Evolutionary conservation across 2,797 vertebrate species (phyloP).

Genomic region (Enteromius paludinosus): DNA sequence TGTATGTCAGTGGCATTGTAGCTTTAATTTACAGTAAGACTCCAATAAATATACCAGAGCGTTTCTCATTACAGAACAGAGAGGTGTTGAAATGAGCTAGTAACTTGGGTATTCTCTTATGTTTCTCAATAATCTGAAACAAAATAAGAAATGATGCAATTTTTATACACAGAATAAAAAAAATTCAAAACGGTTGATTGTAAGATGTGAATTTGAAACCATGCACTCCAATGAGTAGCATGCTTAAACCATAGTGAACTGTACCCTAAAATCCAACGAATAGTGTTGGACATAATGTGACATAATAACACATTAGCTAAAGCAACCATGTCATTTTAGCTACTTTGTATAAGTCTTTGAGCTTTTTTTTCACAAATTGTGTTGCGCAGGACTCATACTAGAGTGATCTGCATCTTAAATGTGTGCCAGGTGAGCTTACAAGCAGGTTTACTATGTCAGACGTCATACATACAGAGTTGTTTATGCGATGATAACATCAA

Average conservation of each 20-base stretch:
- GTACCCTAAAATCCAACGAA: neutral
- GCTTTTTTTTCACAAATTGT: neutral
- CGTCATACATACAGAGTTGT: neutral
- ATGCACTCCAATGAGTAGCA: neutral
- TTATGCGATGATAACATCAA: neutral
- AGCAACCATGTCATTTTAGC: neutral
- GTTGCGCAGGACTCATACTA: neutral
- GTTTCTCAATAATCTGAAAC: neutral
- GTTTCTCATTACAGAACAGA: neutral
- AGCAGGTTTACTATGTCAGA: neutral
- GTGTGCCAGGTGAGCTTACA: neutral
- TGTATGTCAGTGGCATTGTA: constrained; percentile 56
- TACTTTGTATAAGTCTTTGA: neutral
- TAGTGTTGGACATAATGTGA: neutral
- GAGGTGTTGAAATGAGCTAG: neutral
- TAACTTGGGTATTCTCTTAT: neutral
- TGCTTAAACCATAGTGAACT: neutral
- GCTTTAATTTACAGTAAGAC: constrained; percentile 36
- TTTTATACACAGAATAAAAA: neutral
- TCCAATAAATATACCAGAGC: neutral
- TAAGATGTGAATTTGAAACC: neutral
- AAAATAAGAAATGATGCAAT: neutral
- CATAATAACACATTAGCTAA: neutral
- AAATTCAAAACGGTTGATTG: neutral
- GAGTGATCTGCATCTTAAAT: neutral